phyloP scores from a whole-genome alignment of 2,113 vertebrate genomes.

The Ammospiza caudacuta region DNA sequence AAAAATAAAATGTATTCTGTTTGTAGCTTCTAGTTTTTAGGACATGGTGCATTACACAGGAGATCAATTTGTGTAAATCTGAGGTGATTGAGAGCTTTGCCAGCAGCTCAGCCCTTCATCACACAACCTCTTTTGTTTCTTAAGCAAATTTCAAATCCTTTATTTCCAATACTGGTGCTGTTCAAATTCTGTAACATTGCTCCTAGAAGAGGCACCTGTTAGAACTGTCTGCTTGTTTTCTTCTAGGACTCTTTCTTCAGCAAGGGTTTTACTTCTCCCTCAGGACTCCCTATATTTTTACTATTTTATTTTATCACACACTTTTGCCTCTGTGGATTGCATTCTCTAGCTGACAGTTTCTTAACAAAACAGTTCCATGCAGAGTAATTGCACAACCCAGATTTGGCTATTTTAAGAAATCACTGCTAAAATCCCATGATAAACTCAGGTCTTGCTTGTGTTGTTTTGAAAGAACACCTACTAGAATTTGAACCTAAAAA shows the following conservation, averaged over 20 bases:
- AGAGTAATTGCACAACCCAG: not conserved
- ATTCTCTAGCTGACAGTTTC: not conserved
- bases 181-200: not conserved
- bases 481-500: not conserved
- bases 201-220: not conserved
- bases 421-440: not conserved
- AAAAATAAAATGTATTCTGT: constrained; percentile 85
- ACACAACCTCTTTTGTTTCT: constrained; percentile 68
- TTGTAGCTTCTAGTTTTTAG: constrained; percentile 89
- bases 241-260: not conserved
- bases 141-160: constrained; percentile 61
- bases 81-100: constrained; percentile 82
- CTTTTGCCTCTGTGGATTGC: not conserved
- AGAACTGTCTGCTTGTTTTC: not conserved
- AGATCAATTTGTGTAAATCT: constrained; percentile 84
- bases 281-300: not conserved
- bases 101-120: constrained; percentile 73
- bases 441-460: not conserved
- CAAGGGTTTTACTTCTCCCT: not conserved
- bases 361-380: not conserved
- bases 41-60: constrained; percentile 83
- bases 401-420: constrained; percentile 5
- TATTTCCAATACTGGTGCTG: not conserved
- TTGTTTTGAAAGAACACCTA: not conserved
- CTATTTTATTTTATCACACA: not conserved